Conservation (phyloP, 2,888 invertebrate genomes). For the Idaea aversata region DNA sequence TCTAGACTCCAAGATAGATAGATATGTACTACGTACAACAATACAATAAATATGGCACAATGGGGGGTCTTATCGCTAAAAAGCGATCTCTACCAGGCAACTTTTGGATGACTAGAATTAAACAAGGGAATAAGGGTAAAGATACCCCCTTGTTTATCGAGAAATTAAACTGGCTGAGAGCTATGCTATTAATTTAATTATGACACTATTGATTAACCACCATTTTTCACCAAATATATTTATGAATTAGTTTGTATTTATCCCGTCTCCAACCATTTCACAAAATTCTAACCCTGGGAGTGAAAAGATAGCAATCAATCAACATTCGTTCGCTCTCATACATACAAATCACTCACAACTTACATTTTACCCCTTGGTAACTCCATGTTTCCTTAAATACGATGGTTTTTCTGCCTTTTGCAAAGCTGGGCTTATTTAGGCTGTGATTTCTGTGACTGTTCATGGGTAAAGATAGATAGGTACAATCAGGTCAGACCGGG, state of each 20-base stretch:
- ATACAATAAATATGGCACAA: too few relatives aligned
- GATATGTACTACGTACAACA: too few relatives aligned
- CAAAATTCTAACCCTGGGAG: slow-evolving; percentile 21
- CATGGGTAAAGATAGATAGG: background rate
- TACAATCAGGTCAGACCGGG: background rate
- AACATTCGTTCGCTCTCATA: slow-evolving; percentile 23
- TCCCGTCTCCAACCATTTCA: slow-evolving; percentile 18
- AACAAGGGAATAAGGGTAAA: too few relatives aligned
- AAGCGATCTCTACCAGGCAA: too few relatives aligned
- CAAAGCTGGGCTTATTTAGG: background rate
- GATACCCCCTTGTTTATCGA: too few relatives aligned
- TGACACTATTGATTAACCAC: too few relatives aligned
- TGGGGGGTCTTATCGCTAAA: too few relatives aligned
- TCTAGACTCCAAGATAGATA: too few relatives aligned
- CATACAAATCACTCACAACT: slow-evolving; percentile 37
- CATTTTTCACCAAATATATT: background rate
- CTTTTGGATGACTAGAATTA: too few relatives aligned
- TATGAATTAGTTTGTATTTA: background rate
- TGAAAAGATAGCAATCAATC: slow-evolving; percentile 32
- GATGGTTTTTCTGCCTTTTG: background rate
- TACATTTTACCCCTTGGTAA: background rate
- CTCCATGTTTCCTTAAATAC: background rate
- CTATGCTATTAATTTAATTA: too few relatives aligned
- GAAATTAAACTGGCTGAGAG: too few relatives aligned
- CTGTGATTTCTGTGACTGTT: background rate